These are phyloP conservation scores for Cantharis rustica DNA, from an alignment of 2,888 invertebrate species.

Conservation along the genomic window DNA sequence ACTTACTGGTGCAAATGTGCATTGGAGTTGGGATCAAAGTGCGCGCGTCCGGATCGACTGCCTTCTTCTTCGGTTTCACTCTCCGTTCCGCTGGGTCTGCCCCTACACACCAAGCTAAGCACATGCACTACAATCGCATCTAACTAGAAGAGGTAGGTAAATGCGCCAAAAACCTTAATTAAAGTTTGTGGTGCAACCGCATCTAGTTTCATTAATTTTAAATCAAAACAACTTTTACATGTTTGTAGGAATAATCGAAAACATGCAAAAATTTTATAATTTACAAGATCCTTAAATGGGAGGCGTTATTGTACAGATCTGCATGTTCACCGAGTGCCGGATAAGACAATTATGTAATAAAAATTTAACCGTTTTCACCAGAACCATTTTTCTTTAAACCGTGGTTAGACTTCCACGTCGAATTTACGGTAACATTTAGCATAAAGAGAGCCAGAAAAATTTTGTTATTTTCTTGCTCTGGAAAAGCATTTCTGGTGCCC, in stretches of 20 bases:
- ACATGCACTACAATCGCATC: conserved; percentile 54
- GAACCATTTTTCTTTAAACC: no score
- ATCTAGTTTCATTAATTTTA: not conserved
- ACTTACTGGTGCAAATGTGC: conserved; percentile 62
- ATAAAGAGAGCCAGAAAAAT: no score
- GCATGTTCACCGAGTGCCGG: not conserved
- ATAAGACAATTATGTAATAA: not conserved
- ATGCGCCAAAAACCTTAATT: not conserved
- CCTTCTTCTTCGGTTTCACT: conserved; percentile 78
- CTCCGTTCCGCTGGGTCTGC: conserved; percentile 69
- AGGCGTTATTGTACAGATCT: not conserved
- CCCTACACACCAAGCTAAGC: conserved; percentile 60
- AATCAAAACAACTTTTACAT: not conserved
- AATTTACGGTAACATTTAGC: no score
- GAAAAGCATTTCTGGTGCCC: no score
- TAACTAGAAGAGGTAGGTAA: conserved; percentile 16
- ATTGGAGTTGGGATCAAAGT: conserved; percentile 53
- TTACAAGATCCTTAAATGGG: not conserved
- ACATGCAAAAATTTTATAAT: conserved; percentile 19
- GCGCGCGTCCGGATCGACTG: conserved; percentile 55
- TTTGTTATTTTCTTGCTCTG: no score
- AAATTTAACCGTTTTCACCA: not conserved
- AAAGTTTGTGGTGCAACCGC: not conserved
- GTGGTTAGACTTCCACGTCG: no score
- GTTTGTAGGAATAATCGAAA: not conserved